A percentile compares a stretch with the other conserved stretches of the same genome.
These are phyloP conservation scores for Pachymerium ferrugineum DNA, from an alignment of 2,888 invertebrate genomes.

Conservation along the genomic window DNA sequence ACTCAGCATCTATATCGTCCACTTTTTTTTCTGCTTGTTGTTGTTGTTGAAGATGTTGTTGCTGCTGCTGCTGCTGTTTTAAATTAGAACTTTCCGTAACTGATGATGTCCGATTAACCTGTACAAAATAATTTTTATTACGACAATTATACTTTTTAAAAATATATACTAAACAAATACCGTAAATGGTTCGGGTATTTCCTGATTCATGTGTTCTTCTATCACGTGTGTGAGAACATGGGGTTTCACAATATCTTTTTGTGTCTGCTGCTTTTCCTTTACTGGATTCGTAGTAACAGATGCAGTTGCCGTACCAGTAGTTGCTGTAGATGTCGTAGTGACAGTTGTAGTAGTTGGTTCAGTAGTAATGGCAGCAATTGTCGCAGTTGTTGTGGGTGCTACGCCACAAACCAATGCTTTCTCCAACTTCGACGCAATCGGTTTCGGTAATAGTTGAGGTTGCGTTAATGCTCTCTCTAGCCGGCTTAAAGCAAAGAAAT, in stretches of 20 bases:
- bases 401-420: background rate
- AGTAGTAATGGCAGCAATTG: no score
- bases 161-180: conserved; percentile 44
- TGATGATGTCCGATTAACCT: conserved; percentile 60
- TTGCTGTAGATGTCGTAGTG: conserved; percentile 40
- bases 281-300: conserved; percentile 34
- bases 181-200: conserved; percentile 58
- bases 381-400: background rate
- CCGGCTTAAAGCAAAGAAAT: no score
- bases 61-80: no score
- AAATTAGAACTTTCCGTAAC: conserved; percentile 50
- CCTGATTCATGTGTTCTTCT: conserved; percentile 93
- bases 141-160: background rate
- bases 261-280: conserved; percentile 46
- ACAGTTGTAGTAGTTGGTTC: conserved; percentile 34
- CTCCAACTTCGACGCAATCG: background rate
- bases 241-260: conserved; percentile 90
- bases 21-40: conserved; percentile 42
- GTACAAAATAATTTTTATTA: no score
- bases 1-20: conserved; percentile 64
- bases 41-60: no score
- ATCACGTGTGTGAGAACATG: conserved; percentile 94
- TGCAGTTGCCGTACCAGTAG: conserved; percentile 41
- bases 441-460: conserved; percentile 5
- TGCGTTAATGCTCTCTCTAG: background rate